Evolutionary conservation across 2,797 vertebrate genomes (phyloP).

Genomic region (Dendrocincla fuliginosa): DNA sequence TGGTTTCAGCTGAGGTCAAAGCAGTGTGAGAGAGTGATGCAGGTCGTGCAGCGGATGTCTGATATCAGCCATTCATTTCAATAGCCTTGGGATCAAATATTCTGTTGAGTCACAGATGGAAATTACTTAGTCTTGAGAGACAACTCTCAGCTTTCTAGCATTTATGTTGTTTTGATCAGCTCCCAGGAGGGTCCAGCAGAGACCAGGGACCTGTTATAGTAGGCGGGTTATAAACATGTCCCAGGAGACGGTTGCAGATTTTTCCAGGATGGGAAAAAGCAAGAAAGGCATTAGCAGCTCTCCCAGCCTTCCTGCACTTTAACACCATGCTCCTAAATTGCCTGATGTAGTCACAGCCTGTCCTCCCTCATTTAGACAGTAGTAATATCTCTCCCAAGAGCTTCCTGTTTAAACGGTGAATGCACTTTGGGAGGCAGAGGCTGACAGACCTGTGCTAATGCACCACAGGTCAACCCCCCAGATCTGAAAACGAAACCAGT

Average conservation of each 20-base stretch:
- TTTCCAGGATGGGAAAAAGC: background rate
- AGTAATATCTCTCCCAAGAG: background rate
- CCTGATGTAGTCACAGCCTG: background rate
- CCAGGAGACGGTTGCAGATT: background rate
- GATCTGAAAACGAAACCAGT: background rate
- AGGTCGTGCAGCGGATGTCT: background rate
- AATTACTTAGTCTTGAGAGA: background rate
- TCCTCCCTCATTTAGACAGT: background rate
- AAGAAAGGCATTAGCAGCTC: background rate
- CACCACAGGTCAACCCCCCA: background rate
- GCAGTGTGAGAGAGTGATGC: background rate
- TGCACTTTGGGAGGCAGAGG: background rate
- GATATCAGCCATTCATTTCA: constrained; percentile 12
- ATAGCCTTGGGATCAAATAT: background rate
- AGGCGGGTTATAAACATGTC: background rate
- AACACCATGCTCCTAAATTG: background rate
- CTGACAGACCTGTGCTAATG: background rate
- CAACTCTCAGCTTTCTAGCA: background rate
- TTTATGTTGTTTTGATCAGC: background rate
- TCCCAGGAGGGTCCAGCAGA: background rate
- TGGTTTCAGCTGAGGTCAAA: constrained; percentile 47
- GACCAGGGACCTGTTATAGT: background rate
- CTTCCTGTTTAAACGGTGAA: background rate
- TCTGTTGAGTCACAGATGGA: background rate
- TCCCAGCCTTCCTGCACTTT: background rate